Evolutionary conservation across 2,888 invertebrate genomes (phyloP).

Genomic region (Harpalus rufipes): DNA sequence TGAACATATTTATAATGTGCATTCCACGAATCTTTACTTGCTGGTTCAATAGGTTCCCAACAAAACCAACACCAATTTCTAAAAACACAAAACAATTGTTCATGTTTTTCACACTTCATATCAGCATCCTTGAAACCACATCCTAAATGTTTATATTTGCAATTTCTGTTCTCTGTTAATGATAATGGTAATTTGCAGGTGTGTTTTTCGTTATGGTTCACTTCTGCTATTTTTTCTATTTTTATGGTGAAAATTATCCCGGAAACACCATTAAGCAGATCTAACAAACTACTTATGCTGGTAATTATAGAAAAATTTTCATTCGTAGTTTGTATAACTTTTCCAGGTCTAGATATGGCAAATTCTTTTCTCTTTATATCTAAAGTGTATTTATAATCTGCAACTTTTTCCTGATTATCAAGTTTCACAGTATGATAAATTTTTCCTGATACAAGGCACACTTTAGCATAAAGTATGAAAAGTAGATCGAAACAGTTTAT

Average conservation of each 20-base stretch:
- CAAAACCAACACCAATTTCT: constrained; percentile 7
- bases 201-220: neutral
- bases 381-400: constrained; percentile 2
- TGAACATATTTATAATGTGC: neutral
- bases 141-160: neutral
- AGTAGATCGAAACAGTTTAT: neutral
- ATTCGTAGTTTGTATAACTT: neutral
- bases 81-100: neutral
- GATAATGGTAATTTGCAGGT: neutral
- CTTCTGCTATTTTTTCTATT: neutral
- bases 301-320: neutral
- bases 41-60: neutral
- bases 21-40: neutral
- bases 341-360: constrained; percentile 6
- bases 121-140: neutral
- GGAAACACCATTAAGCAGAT: constrained; percentile 7
- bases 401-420: neutral
- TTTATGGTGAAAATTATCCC: neutral
- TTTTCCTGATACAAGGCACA: constrained; percentile 8
- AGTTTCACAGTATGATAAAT: constrained; percentile 22
- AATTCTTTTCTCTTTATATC: constrained; percentile 11
- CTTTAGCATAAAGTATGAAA: constrained; percentile 28
- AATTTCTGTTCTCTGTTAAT: neutral
- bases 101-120: constrained; percentile 16
- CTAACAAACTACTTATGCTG: constrained; percentile 11